Base-by-base conservation (phyloP, 2,113 vertebrate species). In the Salvelinus alpinus region DNA sequence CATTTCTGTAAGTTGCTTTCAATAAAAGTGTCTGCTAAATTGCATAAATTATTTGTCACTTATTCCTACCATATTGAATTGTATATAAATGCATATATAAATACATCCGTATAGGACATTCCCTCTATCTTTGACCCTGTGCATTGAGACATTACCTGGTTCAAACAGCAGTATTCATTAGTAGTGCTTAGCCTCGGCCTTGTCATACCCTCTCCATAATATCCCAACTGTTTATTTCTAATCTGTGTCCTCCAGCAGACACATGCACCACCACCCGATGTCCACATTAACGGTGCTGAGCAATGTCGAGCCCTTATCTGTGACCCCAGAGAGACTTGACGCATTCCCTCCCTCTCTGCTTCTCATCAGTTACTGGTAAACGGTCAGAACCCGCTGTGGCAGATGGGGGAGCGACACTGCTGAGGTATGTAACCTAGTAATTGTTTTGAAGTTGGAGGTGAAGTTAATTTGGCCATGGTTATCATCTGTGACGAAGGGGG, bases 311-410 rank as follows among this genome's bases (percentile, higher is more conserved):
- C 27, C 5, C 77, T 86, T 88, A 83, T 91, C 85, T 80, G 25
- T 24, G 71, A 18, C 38, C 14, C 1, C 67, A 74, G 51, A 78
- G 70, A 60, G 66, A 29, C 44, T 62, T 31, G 5, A 73, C 38
- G 62, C 0, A 4, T 71, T 79, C 81, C 81, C 85, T 85, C 85
- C 83, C 82, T 79, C 60, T 89, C 81, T 88, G 84, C 60, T 76
- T 68, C 73, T 77, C 68, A 79, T 88, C 82, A 78, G 38, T 48
- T 92, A 75, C 76, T 86, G 82, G 82, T 81, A 84, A 59, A 14
- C 22, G 14, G 79, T 73, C 71, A 80, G 51, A 59, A 78, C 82
- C 72, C 1, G 3, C 27, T 67, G 54, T 65, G 71, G 76, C 73
- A 76, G 66, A 72, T 22, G 64, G 25, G 38, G 57, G 47, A 24